These are phyloP conservation scores for Cecropterus lyciades DNA, from an alignment of 1,140 invertebrate species.

Conservation along the genomic window DNA sequence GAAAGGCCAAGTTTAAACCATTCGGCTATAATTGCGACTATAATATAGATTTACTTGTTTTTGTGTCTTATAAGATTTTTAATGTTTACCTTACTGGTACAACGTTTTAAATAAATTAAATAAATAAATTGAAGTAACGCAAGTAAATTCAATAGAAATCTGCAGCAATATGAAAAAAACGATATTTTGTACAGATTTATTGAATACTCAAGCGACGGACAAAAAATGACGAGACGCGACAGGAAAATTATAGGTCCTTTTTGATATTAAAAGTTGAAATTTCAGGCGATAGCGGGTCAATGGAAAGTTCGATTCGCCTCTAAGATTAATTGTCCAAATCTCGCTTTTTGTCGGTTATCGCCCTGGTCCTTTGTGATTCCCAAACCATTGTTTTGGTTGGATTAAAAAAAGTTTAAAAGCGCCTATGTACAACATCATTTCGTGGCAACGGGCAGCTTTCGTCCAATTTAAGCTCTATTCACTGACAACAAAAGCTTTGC, in stretches of 20 bases:
- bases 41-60: no score
- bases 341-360: constrained; percentile 63
- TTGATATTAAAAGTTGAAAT: constrained; percentile 27
- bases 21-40: no score
- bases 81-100: no score
- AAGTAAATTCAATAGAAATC: background rate
- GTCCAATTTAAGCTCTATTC: constrained; percentile 43
- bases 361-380: constrained; percentile 61
- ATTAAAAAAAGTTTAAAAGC: constrained; percentile 73
- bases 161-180: background rate
- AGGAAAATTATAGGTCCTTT: constrained; percentile 28
- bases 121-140: no score
- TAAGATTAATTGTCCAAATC: constrained; percentile 77
- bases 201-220: constrained; percentile 1
- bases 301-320: constrained; percentile 60
- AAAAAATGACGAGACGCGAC: constrained; percentile 22
- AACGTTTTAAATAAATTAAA: no score
- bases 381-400: constrained; percentile 76
- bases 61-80: no score
- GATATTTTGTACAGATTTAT: constrained; percentile 8
- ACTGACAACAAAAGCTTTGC: constrained; percentile 31
- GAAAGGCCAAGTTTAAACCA: no score
- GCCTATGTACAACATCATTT: constrained; percentile 48
- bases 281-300: constrained; percentile 11
- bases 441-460: constrained; percentile 9